Conservation (phyloP, 1,140 invertebrate genomes). For the Scaptomyza hsui region DNA sequence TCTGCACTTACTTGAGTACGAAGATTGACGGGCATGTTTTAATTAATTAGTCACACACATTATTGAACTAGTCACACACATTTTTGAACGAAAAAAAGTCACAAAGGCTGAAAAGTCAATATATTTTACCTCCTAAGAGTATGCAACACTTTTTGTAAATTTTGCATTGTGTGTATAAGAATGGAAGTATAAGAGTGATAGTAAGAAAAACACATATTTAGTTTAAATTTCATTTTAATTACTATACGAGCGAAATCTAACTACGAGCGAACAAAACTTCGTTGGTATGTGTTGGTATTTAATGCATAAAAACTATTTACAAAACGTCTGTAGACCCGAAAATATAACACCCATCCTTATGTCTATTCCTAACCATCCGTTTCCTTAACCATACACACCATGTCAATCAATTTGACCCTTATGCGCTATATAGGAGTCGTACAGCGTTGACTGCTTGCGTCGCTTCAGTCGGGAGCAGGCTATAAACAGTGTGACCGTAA, state of each 20-base stretch:
- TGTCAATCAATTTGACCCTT: constrained; percentile 83
- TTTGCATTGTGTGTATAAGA: constrained; percentile 1
- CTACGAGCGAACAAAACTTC: constrained; percentile 55
- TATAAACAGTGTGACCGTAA: constrained; percentile 88
- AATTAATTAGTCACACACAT: no score
- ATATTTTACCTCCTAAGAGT: no score
- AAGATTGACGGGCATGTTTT: no score
- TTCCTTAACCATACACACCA: background rate
- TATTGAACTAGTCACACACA: no score
- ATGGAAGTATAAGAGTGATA: background rate
- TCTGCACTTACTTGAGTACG: no score
- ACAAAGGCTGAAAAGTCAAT: no score
- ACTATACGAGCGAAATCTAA: constrained; percentile 46
- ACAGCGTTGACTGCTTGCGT: constrained; percentile 75
- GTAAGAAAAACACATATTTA: background rate
- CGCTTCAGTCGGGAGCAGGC: constrained; percentile 89
- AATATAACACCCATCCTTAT: background rate
- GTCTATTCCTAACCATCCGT: background rate
- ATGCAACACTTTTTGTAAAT: background rate
- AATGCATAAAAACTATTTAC: constrained; percentile 47
- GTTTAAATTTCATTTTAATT: constrained; percentile 14
- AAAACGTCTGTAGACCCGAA: constrained; percentile 17
- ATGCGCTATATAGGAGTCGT: constrained; percentile 80
- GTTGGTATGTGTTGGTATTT: constrained; percentile 43
- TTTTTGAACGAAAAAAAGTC: no score